Evolutionary conservation across 2,888 invertebrate species (phyloP).

Genomic region (Polyploca ridens): DNA sequence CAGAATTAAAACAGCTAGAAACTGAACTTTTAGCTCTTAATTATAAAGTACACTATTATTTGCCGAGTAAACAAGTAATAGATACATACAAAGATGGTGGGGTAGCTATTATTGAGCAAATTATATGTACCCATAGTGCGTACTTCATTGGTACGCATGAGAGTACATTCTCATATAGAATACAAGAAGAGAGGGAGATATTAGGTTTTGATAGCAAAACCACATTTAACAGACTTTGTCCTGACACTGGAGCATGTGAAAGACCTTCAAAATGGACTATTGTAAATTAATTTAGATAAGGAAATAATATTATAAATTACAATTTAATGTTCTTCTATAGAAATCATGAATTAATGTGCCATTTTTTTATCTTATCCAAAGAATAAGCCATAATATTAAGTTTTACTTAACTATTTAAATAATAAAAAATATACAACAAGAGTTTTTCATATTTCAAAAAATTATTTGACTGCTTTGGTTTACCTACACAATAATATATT

Average conservation of each 20-base stretch:
- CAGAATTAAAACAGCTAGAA: conserved; percentile 80
- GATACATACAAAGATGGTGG: conserved; percentile 91
- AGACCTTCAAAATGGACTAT: conserved; percentile 92
- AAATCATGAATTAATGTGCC: background rate
- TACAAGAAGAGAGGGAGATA: conserved; percentile 98
- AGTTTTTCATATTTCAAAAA: too few relatives aligned
- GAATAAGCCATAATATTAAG: background rate
- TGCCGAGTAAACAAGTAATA: conserved; percentile 76
- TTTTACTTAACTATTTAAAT: too few relatives aligned
- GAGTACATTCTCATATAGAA: conserved; percentile 98
- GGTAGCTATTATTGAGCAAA: conserved; percentile 96
- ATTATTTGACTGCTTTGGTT: too few relatives aligned
- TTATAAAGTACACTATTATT: conserved; percentile 59
- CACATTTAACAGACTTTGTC: conserved; percentile 95
- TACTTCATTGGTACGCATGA: conserved; percentile 96
- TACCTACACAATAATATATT: too few relatives aligned
- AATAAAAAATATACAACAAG: too few relatives aligned
- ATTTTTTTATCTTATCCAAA: background rate
- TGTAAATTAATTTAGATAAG: conserved; percentile 68
- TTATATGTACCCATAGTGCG: conserved; percentile 94
- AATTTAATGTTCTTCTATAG: background rate
- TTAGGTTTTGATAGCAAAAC: conserved; percentile 91
- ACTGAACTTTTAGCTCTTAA: conserved; percentile 62
- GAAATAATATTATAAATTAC: too few relatives aligned
- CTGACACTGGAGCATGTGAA: conserved; percentile 86